These are phyloP conservation scores for Priocnemis perturbator DNA, from an alignment of 2,888 invertebrate genomes.

Conservation along the genomic window DNA sequence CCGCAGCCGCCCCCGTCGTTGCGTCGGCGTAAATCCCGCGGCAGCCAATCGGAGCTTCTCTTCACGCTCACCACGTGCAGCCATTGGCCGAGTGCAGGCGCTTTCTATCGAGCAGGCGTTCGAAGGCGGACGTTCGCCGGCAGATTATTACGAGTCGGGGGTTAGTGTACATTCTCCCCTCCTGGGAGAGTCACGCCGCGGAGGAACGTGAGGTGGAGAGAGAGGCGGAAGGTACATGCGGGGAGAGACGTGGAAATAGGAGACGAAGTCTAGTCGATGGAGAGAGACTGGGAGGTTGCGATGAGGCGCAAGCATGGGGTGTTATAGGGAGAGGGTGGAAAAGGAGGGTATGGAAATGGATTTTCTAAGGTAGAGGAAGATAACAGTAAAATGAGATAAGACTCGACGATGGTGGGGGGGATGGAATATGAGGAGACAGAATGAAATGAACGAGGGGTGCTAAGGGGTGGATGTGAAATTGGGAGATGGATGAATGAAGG, in stretches of 20 bases:
- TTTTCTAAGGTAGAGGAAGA: background rate
- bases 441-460: too few relatives aligned
- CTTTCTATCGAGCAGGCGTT: conserved; percentile 72
- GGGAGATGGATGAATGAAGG: too few relatives aligned
- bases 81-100: conserved; percentile 67
- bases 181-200: conserved; percentile 14
- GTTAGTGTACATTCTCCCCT: conserved; percentile 54
- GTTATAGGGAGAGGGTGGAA: background rate
- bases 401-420: background rate
- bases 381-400: background rate
- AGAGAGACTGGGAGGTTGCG: background rate
- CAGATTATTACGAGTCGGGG: conserved; percentile 49
- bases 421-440: background rate
- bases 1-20: conserved; percentile 26
- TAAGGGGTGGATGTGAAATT: too few relatives aligned
- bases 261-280: background rate
- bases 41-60: conserved; percentile 68
- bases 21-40: conserved; percentile 60
- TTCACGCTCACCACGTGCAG: conserved; percentile 62
- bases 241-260: background rate
- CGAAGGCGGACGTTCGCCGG: conserved; percentile 70
- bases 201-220: conserved; percentile 16
- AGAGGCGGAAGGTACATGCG: background rate
- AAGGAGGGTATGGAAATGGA: background rate
- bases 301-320: background rate